These are phyloP conservation scores for Neodiprion lecontei DNA, from an alignment of 1,140 invertebrate species.

Conservation along the genomic window DNA sequence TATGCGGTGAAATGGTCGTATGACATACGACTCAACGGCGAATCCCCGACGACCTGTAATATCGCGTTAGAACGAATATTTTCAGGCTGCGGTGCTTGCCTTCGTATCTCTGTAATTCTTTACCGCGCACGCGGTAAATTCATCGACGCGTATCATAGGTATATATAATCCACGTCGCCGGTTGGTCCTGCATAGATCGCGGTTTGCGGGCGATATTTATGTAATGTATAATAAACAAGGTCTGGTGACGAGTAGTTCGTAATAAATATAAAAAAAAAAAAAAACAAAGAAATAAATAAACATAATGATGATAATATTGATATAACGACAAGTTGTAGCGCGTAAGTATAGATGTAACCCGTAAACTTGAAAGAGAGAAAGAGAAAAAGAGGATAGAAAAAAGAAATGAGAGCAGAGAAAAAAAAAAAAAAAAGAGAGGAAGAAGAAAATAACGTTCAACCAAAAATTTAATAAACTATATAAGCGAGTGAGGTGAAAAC, in stretches of 20 bases:
- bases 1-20: no score
- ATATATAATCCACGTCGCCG: no score
- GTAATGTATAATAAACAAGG: background rate
- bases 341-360: slow-evolving; percentile 11
- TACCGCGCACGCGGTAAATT: no score
- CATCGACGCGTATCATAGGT: no score
- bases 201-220: no score
- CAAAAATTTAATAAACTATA: slow-evolving; percentile 24
- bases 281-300: background rate
- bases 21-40: no score
- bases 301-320: background rate
- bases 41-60: no score
- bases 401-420: slow-evolving; percentile 11
- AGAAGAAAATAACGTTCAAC: slow-evolving; percentile 6
- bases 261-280: background rate
- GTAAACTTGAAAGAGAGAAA: slow-evolving; percentile 3
- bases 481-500: slow-evolving; percentile 26
- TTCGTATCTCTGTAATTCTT: no score
- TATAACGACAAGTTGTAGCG: background rate
- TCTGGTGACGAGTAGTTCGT: background rate
- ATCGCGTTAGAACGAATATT: no score
- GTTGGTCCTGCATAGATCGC: no score
- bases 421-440: slow-evolving; percentile 1
- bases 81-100: no score
- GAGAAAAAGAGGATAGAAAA: background rate